Percentiles rank a stretch among this genome's conserved stretches.
Conservation (phyloP, 2,888 invertebrate genomes). For the Eustalomyia histrio region DNA sequence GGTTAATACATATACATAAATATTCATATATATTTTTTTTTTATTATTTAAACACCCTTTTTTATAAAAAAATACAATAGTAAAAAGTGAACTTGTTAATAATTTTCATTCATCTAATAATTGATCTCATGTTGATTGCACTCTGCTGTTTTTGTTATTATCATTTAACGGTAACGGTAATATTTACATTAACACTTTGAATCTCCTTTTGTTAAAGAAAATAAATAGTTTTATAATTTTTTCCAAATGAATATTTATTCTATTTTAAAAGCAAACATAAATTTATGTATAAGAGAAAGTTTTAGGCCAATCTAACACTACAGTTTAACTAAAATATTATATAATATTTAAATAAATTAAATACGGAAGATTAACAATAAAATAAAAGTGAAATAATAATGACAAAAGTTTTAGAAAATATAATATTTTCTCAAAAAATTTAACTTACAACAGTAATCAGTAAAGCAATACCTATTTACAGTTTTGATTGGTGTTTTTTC, state of each 20-base stretch:
- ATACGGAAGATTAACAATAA: background rate
- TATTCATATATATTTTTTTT: background rate
- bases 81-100: background rate
- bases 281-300: constrained; percentile 37
- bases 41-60: constrained; percentile 1
- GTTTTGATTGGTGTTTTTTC: too few relatives aligned
- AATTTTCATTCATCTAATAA: background rate
- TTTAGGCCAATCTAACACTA: background rate
- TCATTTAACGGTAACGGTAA: background rate
- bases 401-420: background rate
- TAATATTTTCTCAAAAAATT: background rate
- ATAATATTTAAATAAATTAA: constrained; percentile 8
- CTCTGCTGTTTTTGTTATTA: background rate
- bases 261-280: constrained; percentile 12
- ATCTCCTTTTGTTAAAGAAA: background rate
- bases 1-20: background rate
- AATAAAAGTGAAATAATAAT: background rate
- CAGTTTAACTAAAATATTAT: background rate
- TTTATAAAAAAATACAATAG: background rate
- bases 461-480: background rate
- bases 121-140: background rate
- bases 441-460: background rate
- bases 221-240: background rate
- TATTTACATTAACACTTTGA: background rate
- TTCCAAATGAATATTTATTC: constrained; percentile 1